Base-by-base conservation (phyloP, 2,113 vertebrate species). In the Myanophis thanlyinensis region DNA sequence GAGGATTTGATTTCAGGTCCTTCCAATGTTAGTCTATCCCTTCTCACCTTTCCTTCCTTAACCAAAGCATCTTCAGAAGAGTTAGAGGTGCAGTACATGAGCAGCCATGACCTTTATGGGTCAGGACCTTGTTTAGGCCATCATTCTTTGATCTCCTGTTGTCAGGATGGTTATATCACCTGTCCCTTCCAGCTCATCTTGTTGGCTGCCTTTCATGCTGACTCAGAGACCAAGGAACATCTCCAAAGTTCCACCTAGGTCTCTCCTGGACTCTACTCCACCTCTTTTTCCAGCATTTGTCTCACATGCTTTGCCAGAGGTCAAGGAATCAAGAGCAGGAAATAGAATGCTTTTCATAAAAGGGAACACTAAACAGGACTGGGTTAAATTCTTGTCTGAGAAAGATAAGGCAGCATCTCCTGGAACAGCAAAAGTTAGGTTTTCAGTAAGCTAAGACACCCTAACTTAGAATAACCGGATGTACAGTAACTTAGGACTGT, bases 161-260 rank as follows among this genome's bases (percentile, higher is more conserved):
- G 89, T 30, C 59, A 35, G 46, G 67, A 40, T 40, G 6, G 35
- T 40, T 9, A 35, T 47, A 47, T 90, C 89, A 6, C 18, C 30
- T 1, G 62, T 51, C 89, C 62, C 62, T 90, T 90, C 62, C 80
- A 48, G 52, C 90, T 86, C 80, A 54, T n/a, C 90, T 46, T 46
- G 52, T 48, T 30, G 27, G 90, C 40, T 46, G n/a, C 49, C 49
- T 54, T 44, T 20, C 18, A 9, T 5, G 73, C 67, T 91, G 90
- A 91, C 23, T 91, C 90, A 91, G 51, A 86, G 90, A 56, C 4
- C 90, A 91, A 91, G 90, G 90, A 53, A 30, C 90, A 23, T 47
- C 25, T 22, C 5, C 52, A 53, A 23, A 25, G 15, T 86, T 44
- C 80, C 80, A 86, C 40, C 90, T 54, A 35, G 4, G 18, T n/a